These are phyloP conservation scores for Radopholus similis DNA, from an alignment of 1,140 invertebrate species.

Conservation along the genomic window DNA sequence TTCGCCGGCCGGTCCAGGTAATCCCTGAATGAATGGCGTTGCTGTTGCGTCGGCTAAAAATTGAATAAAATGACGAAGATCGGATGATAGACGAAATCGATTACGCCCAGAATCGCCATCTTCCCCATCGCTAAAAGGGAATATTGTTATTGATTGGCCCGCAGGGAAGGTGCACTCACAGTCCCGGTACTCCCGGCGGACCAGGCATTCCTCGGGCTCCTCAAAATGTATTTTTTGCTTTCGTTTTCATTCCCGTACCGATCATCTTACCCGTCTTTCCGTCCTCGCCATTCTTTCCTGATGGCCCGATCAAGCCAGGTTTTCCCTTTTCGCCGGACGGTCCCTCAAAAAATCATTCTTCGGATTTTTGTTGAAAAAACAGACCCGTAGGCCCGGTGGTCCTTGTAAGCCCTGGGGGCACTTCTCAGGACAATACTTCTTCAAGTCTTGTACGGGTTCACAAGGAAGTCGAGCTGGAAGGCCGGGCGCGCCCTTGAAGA, in stretches of 20 bases:
- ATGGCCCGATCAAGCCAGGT: conserved; percentile 22
- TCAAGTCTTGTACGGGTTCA: conserved; percentile 43
- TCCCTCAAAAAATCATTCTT: conserved; percentile 25
- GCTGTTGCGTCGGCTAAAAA: neutral
- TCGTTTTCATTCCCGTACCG: neutral
- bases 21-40: conserved; percentile 31
- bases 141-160: neutral
- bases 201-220: conserved; percentile 25
- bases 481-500: conserved; percentile 41
- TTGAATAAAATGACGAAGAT: neutral
- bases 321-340: conserved; percentile 36
- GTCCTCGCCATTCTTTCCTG: conserved; percentile 33
- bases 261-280: conserved; percentile 18
- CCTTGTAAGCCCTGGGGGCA: conserved; percentile 39
- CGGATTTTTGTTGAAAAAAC: conserved; percentile 26
- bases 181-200: conserved; percentile 36
- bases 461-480: conserved; percentile 49
- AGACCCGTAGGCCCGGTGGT: conserved; percentile 25
- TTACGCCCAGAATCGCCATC: conserved; percentile 34
- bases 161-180: neutral
- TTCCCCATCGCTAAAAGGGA: conserved; percentile 29
- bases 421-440: conserved; percentile 48
- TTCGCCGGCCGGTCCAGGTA: conserved; percentile 20
- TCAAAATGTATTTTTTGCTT: neutral
- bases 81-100: too few relatives aligned